These are phyloP conservation scores for Drosophila nr. fundita DNA, from an alignment of 2,888 invertebrate genomes.

Conservation along the genomic window DNA sequence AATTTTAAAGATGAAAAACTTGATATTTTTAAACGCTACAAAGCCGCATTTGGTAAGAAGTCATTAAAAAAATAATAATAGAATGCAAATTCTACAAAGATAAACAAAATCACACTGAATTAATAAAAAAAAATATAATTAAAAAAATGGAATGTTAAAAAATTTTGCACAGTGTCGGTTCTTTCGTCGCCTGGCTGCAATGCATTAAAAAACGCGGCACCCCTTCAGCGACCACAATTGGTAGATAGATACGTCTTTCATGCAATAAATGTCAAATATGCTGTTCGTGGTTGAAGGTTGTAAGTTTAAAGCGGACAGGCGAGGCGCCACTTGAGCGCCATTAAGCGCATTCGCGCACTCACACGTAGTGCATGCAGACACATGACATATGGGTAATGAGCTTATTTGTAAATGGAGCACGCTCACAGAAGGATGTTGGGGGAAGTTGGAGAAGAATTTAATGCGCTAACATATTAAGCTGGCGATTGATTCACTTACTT, in stretches of 20 bases:
- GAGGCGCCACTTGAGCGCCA: conserved; percentile 50
- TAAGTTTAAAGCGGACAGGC: conserved; percentile 59
- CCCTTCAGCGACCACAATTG: conserved; percentile 18
- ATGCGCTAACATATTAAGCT: conserved; percentile 53
- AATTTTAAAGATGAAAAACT: background rate
- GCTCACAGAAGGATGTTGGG: conserved; percentile 4
- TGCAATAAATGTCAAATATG: conserved; percentile 12
- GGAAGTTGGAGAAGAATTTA: conserved; percentile 13
- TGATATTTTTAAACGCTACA: background rate
- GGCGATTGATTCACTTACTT: conserved; percentile 87
- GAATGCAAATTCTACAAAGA: background rate
- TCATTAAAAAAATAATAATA: background rate
- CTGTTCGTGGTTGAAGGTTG: conserved; percentile 22
- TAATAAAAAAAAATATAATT: background rate
- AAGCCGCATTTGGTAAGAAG: background rate
- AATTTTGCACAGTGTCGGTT: background rate
- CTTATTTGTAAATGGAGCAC: conserved; percentile 47
- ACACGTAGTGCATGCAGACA: background rate
- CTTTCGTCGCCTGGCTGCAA: background rate
- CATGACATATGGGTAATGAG: conserved; percentile 37
- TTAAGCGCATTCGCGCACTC: conserved; percentile 12
- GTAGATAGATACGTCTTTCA: background rate
- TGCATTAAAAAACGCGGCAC: conserved; percentile 22
- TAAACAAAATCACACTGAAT: background rate
- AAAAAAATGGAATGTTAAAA: background rate